These are phyloP conservation scores for Lathamus discolor DNA, from an alignment of 2,113 vertebrate genomes.

Conservation along the genomic window DNA sequence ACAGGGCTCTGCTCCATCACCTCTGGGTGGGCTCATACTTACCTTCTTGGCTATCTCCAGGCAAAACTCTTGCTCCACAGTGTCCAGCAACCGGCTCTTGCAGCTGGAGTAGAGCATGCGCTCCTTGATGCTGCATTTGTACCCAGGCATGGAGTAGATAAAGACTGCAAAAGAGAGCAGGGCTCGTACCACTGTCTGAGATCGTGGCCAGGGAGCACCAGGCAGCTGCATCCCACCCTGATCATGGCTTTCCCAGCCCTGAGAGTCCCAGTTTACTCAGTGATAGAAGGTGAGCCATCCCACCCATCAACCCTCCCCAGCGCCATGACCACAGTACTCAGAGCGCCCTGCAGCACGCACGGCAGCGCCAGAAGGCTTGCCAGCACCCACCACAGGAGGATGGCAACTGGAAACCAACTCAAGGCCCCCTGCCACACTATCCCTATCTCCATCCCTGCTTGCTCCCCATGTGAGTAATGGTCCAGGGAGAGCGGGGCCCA, in stretches of 20 bases:
- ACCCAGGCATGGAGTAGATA: conserved; percentile 98
- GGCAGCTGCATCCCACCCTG: background rate
- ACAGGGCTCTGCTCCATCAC: background rate
- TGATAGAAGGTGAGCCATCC: background rate
- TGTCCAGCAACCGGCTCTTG: conserved; percentile 93
- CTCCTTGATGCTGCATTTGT: conserved; percentile 97
- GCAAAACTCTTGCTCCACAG: conserved; percentile 90
- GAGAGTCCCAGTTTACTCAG: background rate
- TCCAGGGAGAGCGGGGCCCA: background rate
- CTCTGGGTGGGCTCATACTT: background rate
- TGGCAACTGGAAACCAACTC: fast-evolving
- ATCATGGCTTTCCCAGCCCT: background rate
- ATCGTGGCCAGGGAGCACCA: fast-evolving
- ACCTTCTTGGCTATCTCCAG: conserved; percentile 97
- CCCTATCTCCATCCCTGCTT: background rate
- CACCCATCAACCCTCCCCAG: background rate
- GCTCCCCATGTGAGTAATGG: fast-evolving
- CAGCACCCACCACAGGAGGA: fast-evolving
- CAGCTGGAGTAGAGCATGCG: conserved; percentile 99
- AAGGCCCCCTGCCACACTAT: too few species aligned
- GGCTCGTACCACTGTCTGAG: fast-evolving
- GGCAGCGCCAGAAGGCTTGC: background rate
- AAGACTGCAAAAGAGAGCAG: conserved; percentile 81
- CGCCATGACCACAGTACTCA: background rate
- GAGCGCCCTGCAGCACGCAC: fast-evolving